These are phyloP conservation scores for Margarornis squamiger DNA, from an alignment of 2,797 vertebrate species.

Conservation along the genomic window DNA sequence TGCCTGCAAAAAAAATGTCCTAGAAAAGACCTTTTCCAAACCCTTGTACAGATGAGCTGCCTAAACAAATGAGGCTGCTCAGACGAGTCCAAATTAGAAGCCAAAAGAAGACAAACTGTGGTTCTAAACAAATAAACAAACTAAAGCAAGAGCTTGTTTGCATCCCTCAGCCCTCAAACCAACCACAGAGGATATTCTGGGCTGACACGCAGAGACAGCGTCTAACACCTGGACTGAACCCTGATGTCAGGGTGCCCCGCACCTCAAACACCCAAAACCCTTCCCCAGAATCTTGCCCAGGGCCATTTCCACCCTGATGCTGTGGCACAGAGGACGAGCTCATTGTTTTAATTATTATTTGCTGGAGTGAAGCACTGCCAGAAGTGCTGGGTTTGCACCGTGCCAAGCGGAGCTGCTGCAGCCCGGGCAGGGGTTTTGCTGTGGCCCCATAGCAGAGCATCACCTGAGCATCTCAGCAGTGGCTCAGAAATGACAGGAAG, in stretches of 20 bases:
- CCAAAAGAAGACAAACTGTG: neutral
- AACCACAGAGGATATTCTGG: slow-evolving; percentile 55
- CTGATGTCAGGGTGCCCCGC: neutral
- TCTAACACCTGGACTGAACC: slow-evolving; percentile 10
- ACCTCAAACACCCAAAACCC: neutral
- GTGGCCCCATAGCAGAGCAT: neutral
- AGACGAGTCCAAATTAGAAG: neutral
- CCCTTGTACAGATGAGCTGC: neutral
- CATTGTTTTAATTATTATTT: fast-evolving
- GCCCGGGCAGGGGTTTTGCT: neutral
- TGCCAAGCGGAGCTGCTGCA: neutral
- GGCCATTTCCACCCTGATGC: neutral
- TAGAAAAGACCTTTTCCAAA: neutral
- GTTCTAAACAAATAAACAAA: slow-evolving; percentile 40
- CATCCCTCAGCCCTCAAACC: slow-evolving; percentile 28
- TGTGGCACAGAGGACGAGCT: fast-evolving
- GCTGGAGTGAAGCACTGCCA: neutral
- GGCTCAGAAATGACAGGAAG: neutral
- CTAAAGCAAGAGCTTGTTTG: slow-evolving; percentile 33
- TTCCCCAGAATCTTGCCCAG: neutral
- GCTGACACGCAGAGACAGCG: neutral
- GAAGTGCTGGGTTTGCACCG: fast-evolving
- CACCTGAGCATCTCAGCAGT: neutral
- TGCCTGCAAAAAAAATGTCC: fast-evolving
- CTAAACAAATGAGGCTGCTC: slow-evolving; percentile 17